phyloP scores from a whole-genome alignment of 1,140 invertebrate species.

The Bombus impatiens region DNA sequence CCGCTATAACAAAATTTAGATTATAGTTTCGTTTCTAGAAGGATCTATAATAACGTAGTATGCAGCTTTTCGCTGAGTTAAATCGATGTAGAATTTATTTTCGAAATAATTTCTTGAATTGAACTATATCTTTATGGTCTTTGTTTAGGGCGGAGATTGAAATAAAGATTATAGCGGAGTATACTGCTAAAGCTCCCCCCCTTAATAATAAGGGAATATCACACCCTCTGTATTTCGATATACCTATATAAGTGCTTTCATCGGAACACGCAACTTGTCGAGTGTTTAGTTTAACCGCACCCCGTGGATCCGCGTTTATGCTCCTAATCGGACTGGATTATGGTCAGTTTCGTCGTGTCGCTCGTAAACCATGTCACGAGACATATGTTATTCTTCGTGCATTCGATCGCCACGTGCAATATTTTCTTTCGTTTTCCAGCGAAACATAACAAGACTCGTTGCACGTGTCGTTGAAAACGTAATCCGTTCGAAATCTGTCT shows the following conservation, averaged over 20 bases:
- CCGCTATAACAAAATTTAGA: neutral
- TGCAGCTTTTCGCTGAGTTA: neutral
- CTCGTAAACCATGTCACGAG: conserved; percentile 46
- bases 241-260: conserved; percentile 64
- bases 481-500: neutral
- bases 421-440: conserved; percentile 37
- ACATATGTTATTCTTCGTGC: conserved; percentile 66
- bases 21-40: neutral
- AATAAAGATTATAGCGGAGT: neutral
- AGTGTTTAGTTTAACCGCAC: conserved; percentile 71
- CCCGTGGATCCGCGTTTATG: conserved; percentile 59
- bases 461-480: conserved; percentile 11
- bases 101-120: neutral
- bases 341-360: conserved; percentile 42
- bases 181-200: neutral
- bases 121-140: neutral
- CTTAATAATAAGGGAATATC: conserved; percentile 45
- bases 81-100: neutral
- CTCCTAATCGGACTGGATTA: conserved; percentile 68
- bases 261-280: conserved; percentile 70
- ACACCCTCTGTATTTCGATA: conserved; percentile 20
- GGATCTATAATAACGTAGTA: too few species aligned
- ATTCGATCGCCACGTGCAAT: neutral
- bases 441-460: neutral
- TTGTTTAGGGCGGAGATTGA: neutral